phyloP scores from a whole-genome alignment of 2,797 vertebrate species.

The Rhincodon typus region DNA sequence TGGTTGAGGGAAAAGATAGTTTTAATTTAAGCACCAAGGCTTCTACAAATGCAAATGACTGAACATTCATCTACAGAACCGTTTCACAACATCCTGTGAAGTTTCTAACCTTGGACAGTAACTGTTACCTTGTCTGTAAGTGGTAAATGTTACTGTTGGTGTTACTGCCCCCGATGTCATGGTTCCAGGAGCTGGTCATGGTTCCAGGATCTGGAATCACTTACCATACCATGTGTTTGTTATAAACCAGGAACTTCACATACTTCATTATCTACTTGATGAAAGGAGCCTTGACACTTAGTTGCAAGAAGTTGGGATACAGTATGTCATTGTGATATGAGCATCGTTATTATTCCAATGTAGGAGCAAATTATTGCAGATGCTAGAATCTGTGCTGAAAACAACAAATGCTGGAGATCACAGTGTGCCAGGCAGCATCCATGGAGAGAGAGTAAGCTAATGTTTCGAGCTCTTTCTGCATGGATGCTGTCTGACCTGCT shows the following conservation, averaged over 20 bases:
- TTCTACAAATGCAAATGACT: neutral
- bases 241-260: neutral
- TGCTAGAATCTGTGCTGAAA: no score
- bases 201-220: neutral
- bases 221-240: neutral
- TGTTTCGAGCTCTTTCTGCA: no score
- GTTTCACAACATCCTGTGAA: neutral
- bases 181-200: neutral
- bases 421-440: no score
- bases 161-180: neutral
- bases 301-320: neutral
- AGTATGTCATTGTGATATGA: no score
- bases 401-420: no score
- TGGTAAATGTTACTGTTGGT: neutral
- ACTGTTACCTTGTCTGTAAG: neutral
- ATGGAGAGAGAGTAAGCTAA: no score
- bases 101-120: neutral
- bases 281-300: neutral
- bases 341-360: no score
- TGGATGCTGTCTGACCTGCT: no score
- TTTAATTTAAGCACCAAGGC: neutral
- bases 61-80: neutral
- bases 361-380: no score
- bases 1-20: neutral
- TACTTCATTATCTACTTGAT: neutral